These are phyloP conservation scores for Alauda arvensis DNA, from an alignment of 2,797 vertebrate genomes.

Conservation along the genomic window DNA sequence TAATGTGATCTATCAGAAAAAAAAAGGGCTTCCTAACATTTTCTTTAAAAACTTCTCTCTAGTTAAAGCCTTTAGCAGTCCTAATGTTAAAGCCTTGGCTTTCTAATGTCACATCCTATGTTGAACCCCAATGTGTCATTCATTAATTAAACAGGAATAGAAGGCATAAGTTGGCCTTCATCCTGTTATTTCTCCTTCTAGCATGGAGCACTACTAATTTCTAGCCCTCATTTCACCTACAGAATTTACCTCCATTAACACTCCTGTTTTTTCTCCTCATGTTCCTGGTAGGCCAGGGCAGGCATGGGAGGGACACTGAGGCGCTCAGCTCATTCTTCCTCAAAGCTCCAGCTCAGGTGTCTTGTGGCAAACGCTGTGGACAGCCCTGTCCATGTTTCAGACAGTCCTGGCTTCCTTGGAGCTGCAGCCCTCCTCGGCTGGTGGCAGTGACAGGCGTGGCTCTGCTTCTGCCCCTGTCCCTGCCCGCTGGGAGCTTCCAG, in stretches of 20 bases:
- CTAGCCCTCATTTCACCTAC: too few species aligned
- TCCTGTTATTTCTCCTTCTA: too few species aligned
- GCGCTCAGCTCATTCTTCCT: not conserved
- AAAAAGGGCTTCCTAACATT: not conserved
- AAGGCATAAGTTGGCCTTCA: not conserved
- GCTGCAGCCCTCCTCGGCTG: fast-evolving
- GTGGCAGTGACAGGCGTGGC: not conserved
- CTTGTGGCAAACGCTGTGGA: not conserved
- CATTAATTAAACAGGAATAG: not conserved
- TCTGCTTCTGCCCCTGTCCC: too few species aligned
- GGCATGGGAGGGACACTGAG: not conserved
- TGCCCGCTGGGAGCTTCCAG: not conserved
- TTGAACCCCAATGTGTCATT: not conserved
- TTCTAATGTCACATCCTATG: too few species aligned
- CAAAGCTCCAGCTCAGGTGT: not conserved
- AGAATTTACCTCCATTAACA: not conserved
- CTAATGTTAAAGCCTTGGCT: fast-evolving
- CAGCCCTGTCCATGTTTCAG: not conserved
- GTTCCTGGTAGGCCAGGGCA: too few species aligned
- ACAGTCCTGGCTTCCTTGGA: not conserved
- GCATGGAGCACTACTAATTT: not conserved
- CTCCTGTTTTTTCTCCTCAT: fast-evolving
- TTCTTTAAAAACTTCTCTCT: too few species aligned
- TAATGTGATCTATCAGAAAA: too few species aligned
- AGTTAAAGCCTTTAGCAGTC: not conserved